A percentile compares a stretch with the other conserved stretches of the same genome.
Conservation (phyloP, 2,888 invertebrate genomes). For the Conus canariensis region DNA sequence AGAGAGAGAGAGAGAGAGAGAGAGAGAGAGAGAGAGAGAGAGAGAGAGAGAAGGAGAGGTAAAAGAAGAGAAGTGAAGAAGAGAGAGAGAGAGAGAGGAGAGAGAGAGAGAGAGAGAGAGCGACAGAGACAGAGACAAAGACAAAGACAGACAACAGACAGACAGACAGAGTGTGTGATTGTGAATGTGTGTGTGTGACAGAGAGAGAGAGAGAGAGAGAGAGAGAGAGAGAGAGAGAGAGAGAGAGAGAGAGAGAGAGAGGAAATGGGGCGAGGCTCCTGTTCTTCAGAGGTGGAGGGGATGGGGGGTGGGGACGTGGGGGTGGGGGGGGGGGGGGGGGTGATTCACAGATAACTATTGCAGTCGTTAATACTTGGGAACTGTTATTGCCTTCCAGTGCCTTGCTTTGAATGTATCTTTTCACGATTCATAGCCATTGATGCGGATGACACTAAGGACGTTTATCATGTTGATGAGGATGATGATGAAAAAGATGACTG, state of each 20-base stretch:
- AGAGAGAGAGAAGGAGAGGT: background rate
- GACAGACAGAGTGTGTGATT: background rate
- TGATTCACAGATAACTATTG: too few relatives aligned
- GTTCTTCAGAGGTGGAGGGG: too few relatives aligned
- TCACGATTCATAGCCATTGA: background rate
- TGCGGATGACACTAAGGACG: background rate
- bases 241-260: too few relatives aligned
- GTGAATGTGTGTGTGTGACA: background rate
- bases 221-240: too few relatives aligned
- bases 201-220: background rate
- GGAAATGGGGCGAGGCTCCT: too few relatives aligned
- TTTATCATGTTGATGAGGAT: background rate
- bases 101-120: slow-evolving; percentile 24
- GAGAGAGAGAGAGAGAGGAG: slow-evolving; percentile 22
- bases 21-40: background rate
- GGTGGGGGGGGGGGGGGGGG: too few relatives aligned
- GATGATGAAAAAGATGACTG: background rate
- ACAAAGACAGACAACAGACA: background rate
- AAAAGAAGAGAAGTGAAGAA: background rate
- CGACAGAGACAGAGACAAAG: background rate
- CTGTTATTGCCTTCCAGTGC: too few relatives aligned
- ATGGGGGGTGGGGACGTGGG: too few relatives aligned
- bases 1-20: background rate
- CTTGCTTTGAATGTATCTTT: too few relatives aligned
- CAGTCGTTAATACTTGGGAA: too few relatives aligned